Base-by-base conservation (phyloP, 2,888 invertebrate genomes). In the Rhagonycha lutea region DNA sequence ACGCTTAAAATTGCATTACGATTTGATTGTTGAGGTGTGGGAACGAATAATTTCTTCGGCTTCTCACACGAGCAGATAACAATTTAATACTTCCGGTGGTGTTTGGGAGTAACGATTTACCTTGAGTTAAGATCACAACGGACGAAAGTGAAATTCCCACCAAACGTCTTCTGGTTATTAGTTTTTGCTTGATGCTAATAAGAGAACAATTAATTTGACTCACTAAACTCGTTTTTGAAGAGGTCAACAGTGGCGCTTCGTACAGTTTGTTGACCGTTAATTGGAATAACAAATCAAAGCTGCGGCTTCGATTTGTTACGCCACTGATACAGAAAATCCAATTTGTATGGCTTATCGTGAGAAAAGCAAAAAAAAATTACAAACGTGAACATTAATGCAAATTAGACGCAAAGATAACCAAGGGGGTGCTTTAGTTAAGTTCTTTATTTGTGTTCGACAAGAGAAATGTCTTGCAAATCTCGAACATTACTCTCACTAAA, bases 41-140 rank as follows among this genome's bases (percentile, higher is more conserved):
- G 76, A 76, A 76, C 14, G 68, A 18, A 70, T 61, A 61, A 71
- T 68, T 76, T 76, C 73, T 70, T 76, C 60, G 68, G 23, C 73
- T 76, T 76, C 76, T 76, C 76, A 76, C 73, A 76, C 73, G 69
- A 61, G n/a, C 61, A 47, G 65, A 70, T 18, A 63, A 69, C 70
- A 77, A 77, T 77, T 77, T 77, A 62, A 72, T n/a, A 70, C 26
- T 77, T 77, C 77, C 77, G 71, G 72, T 72, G 74, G n/a, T 3
- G 29, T 14, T 61, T 60, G 63, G 60, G 69, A 74, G 72, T 74
- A 74, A 74, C 72, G 72, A 74, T 69, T 60, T 68, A 72, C 70
- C 74, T 73, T 74, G 74, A 68, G 32, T 61, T 67, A 32, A 68
- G 69, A 69, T 72, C 26, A 26, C 14, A 14, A 62, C 68, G 75